Evolutionary conservation across 2,113 vertebrate species (phyloP).

Genomic region (Podilymbus podiceps): DNA sequence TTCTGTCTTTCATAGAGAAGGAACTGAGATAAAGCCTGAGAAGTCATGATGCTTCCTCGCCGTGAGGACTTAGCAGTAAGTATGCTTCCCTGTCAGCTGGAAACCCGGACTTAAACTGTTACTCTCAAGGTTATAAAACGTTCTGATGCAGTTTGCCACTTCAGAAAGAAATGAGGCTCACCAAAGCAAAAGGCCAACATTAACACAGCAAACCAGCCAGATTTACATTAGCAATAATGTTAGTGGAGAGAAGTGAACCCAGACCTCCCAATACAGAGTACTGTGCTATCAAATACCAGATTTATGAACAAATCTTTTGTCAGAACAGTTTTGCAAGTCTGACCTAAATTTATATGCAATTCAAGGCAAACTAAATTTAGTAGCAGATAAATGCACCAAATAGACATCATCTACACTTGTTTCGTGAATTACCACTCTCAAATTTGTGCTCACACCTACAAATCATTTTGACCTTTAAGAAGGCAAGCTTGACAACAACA

Average conservation of each 20-base stretch:
- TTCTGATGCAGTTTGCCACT: not conserved
- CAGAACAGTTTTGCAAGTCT: not conserved
- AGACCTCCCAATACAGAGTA: not conserved
- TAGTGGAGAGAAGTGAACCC: not conserved
- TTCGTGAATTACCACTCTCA: not conserved
- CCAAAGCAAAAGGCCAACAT: not conserved
- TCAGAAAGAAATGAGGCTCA: not conserved
- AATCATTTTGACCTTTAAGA: conserved; percentile 9
- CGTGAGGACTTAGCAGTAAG: not conserved
- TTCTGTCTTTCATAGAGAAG: not conserved
- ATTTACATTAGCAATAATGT: not conserved
- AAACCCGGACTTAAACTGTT: not conserved
- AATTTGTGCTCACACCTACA: not conserved
- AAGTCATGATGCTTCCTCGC: not conserved
- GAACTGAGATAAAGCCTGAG: not conserved
- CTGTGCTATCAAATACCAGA: not conserved
- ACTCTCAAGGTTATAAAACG: not conserved
- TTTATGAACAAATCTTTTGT: not conserved
- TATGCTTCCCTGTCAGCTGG: not conserved
- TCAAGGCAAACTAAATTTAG: not conserved
- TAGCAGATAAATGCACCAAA: not conserved
- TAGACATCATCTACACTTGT: not conserved
- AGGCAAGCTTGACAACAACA: not conserved
- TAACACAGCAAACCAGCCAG: not conserved
- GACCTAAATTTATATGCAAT: not conserved